These are phyloP conservation scores for Mesembrinibis cayennensis DNA, from an alignment of 2,113 vertebrate species.

Conservation along the genomic window DNA sequence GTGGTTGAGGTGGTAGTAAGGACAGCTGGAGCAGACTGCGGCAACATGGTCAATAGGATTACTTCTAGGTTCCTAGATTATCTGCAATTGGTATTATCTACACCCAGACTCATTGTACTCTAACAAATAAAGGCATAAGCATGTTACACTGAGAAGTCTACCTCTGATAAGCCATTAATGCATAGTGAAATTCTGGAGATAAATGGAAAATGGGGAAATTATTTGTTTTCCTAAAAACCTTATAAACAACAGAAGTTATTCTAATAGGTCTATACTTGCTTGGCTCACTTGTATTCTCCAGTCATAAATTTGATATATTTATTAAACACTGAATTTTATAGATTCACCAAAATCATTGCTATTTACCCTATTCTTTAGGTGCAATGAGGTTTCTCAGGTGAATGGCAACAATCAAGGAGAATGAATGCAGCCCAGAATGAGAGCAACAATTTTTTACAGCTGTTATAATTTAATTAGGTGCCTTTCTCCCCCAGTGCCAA, in stretches of 20 bases:
- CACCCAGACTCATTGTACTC: background rate
- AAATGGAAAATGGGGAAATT: background rate
- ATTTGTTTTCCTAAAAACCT: background rate
- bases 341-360: background rate
- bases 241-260: background rate
- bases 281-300: background rate
- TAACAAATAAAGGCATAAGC: background rate
- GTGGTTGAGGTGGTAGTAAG: background rate
- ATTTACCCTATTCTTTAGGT: background rate
- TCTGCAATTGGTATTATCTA: background rate
- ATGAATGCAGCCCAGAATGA: background rate
- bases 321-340: background rate
- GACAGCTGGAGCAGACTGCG: background rate
- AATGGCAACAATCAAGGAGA: background rate
- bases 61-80: background rate
- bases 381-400: background rate
- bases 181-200: background rate
- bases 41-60: background rate
- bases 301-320: background rate
- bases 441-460: background rate
- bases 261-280: background rate
- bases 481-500: background rate
- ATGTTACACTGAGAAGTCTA: background rate
- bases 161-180: background rate
- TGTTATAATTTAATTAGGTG: background rate